A percentile compares a stretch with the other conserved stretches of the same genome.
These are phyloP conservation scores for Scartelaos histophorus DNA, from an alignment of 2,113 vertebrate genomes.

Conservation along the genomic window DNA sequence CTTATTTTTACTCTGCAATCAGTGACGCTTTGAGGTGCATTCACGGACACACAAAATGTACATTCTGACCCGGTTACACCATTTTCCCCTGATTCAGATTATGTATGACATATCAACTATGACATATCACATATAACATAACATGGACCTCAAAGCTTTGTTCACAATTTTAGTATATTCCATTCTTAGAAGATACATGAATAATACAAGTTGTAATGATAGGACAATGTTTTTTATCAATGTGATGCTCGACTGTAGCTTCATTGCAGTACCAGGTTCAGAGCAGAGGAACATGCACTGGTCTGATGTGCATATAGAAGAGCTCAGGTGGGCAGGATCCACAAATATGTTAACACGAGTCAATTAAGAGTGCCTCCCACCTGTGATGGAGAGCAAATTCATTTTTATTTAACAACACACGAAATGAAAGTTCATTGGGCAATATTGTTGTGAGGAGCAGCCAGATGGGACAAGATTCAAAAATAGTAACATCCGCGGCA, in stretches of 20 bases:
- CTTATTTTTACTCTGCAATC: too few relatives aligned
- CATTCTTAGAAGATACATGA: too few relatives aligned
- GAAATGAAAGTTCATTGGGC: slow-evolving; percentile 77
- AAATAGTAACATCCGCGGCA: slow-evolving; percentile 64
- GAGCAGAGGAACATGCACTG: slow-evolving; percentile 48
- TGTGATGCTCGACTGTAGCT: slow-evolving; percentile 9
- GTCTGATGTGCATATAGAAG: slow-evolving; percentile 60
- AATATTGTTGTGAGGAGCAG: slow-evolving; percentile 68
- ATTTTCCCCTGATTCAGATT: too few relatives aligned
- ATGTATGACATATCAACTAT: too few relatives aligned
- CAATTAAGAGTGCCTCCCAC: slow-evolving; percentile 74
- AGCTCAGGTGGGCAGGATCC: slow-evolving; percentile 71
- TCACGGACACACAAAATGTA: too few relatives aligned
- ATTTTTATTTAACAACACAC: slow-evolving; percentile 76
- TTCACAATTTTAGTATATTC: too few relatives aligned
- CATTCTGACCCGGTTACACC: too few relatives aligned
- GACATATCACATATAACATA: too few relatives aligned
- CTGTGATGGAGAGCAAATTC: slow-evolving; percentile 75
- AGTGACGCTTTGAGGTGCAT: too few relatives aligned
- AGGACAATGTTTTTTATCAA: too few relatives aligned
- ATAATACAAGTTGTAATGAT: too few relatives aligned
- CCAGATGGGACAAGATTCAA: slow-evolving; percentile 76
- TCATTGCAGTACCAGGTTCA: slow-evolving; percentile 34
- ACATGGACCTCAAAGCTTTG: too few relatives aligned
- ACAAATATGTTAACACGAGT: slow-evolving; percentile 71